A percentile compares a stretch with the other conserved stretches of the same genome.
Evolutionary conservation across 1,140 invertebrate species (phyloP).

Genomic region (Harpegnathos saltator): DNA sequence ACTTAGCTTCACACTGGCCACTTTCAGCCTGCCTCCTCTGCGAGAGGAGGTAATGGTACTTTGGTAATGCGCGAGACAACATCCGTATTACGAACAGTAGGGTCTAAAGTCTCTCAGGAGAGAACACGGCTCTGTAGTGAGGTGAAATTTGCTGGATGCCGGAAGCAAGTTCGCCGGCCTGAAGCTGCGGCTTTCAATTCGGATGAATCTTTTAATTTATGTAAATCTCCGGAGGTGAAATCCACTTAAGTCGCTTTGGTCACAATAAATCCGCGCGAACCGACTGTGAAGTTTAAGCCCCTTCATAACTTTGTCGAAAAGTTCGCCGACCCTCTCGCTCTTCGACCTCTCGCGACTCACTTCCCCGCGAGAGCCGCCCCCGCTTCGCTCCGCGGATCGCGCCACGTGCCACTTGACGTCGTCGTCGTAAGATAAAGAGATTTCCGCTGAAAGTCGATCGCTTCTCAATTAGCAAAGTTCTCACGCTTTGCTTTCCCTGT

Average conservation of each 20-base stretch:
- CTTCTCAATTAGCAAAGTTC: constrained; percentile 71
- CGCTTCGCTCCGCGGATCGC: constrained; percentile 42
- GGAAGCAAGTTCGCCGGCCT: background rate
- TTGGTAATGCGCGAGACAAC: constrained; percentile 27
- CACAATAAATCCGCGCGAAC: constrained; percentile 33
- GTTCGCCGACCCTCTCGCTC: constrained; percentile 42
- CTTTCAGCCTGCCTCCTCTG: constrained; percentile 18
- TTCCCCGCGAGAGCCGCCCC: background rate
- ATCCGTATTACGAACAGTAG: constrained; percentile 4
- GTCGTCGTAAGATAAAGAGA: constrained; percentile 49
- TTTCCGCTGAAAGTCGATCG: constrained; percentile 35
- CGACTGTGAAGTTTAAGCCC: constrained; percentile 42
- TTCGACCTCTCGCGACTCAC: constrained; percentile 18
- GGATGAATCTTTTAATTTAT: constrained; percentile 48
- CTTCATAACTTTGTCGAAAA: constrained; percentile 28
- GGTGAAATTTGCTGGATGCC: background rate
- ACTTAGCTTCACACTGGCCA: constrained; percentile 13
- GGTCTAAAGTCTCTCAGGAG: constrained; percentile 1
- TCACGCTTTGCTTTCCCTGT: constrained; percentile 49
- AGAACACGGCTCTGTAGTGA: background rate
- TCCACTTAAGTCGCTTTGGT: constrained; percentile 28
- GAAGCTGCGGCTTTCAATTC: constrained; percentile 31
- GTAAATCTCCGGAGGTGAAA: constrained; percentile 19
- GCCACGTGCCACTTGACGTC: constrained; percentile 48
- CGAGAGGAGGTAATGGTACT: background rate